phyloP scores from a whole-genome alignment of 2,888 invertebrate species.

The Scaptomyza cyrtandrae region DNA sequence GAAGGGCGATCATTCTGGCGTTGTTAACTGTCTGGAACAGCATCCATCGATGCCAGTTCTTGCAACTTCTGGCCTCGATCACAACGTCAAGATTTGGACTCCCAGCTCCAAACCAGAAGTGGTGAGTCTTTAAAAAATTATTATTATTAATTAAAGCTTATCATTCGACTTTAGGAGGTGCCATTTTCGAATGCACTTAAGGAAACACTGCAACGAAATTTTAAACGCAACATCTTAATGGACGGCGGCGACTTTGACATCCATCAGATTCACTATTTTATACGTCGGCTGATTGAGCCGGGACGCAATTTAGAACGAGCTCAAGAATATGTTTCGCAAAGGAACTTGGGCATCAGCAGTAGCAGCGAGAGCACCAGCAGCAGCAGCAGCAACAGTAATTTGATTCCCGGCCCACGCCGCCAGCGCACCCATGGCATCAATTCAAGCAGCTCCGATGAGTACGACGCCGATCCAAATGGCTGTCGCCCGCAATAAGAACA shows the following conservation, averaged over 20 bases:
- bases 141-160: not conserved
- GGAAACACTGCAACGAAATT: constrained; percentile 76
- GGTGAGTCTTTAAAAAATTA: constrained; percentile 49
- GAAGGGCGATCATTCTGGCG: constrained; percentile 92
- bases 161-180: constrained; percentile 16
- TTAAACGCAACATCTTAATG: constrained; percentile 58
- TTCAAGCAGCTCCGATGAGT: constrained; percentile 48
- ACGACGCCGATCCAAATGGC: constrained; percentile 45
- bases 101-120: constrained; percentile 85
- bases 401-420: not conserved
- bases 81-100: constrained; percentile 96
- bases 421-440: constrained; percentile 13
- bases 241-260: constrained; percentile 69
- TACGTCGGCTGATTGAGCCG: constrained; percentile 76
- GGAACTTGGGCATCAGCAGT: not conserved
- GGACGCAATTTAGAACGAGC: constrained; percentile 27
- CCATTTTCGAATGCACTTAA: constrained; percentile 48
- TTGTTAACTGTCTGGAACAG: constrained; percentile 95
- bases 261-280: constrained; percentile 80
- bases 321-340: not conserved
- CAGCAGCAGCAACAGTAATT: not conserved
- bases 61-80: constrained; percentile 94
- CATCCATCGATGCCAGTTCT: constrained; percentile 94
- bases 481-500: constrained; percentile 73
- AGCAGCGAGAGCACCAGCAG: not conserved